Evolutionary conservation across 1,140 invertebrate genomes (phyloP).

Genomic region (Listronotus oregonensis): DNA sequence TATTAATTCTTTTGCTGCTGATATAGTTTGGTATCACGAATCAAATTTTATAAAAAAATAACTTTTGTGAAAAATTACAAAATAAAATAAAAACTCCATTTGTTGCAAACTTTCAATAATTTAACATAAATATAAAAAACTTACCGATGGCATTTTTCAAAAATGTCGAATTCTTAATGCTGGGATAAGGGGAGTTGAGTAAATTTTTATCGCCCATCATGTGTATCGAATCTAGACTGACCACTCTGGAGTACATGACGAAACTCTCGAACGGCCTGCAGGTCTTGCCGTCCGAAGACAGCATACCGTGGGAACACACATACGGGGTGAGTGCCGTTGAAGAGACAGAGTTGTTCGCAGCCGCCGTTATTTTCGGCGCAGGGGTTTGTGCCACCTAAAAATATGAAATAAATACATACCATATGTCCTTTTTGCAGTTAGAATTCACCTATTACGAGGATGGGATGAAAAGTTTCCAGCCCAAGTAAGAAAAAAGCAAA

Average conservation of each 20-base stretch:
- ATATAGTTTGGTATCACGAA: too few relatives aligned
- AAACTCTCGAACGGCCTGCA: conserved; percentile 76
- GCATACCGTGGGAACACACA: conserved; percentile 77
- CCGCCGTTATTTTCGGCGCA: conserved; percentile 76
- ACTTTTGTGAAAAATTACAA: too few relatives aligned
- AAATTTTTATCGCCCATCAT: conserved; percentile 72
- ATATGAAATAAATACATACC: too few relatives aligned
- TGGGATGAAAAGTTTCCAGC: too few relatives aligned
- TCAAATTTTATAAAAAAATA: too few relatives aligned
- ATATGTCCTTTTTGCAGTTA: too few relatives aligned
- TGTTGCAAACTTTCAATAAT: too few relatives aligned
- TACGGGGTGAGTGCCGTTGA: conserved; percentile 66
- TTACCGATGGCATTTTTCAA: conserved; percentile 78
- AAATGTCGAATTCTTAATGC: conserved; percentile 71
- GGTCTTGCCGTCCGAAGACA: conserved; percentile 64
- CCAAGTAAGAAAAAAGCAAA: too few relatives aligned
- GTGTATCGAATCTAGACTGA: conserved; percentile 77
- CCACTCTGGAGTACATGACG: conserved; percentile 75
- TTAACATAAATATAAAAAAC: not conserved
- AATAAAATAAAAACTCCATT: too few relatives aligned
- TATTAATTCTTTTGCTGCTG: too few relatives aligned
- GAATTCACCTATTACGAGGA: too few relatives aligned
- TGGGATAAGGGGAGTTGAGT: conserved; percentile 75
- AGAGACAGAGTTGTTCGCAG: conserved; percentile 78
- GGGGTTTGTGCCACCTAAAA: conserved; percentile 62